Evolutionary conservation across 37 sponge, comb jelly and placozoan genomes (phyloP).

Genomic region (Petrosia ficiformis): DNA sequence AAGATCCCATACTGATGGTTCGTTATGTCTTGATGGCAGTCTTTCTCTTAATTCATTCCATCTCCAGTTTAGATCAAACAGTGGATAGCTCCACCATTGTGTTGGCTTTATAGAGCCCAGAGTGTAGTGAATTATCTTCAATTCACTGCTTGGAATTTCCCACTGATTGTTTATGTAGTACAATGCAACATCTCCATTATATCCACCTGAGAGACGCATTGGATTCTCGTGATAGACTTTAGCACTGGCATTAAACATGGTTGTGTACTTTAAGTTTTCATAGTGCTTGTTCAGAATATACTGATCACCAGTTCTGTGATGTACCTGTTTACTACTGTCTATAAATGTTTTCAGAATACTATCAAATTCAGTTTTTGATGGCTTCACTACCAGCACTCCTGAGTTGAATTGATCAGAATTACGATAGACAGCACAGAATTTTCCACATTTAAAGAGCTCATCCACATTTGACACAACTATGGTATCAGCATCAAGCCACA

Average conservation of each 20-base stretch:
- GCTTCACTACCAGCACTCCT: slow-evolving; percentile 32
- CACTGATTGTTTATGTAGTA: slow-evolving; percentile 7
- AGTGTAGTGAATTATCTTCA: slow-evolving; percentile 26
- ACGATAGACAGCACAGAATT: slow-evolving; percentile 25
- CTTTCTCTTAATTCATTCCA: slow-evolving; percentile 17
- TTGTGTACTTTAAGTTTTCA: background rate
- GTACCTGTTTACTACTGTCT: background rate
- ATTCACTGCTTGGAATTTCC: background rate
- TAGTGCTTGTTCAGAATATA: slow-evolving; percentile 20
- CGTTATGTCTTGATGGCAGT: background rate
- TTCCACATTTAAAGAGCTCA: slow-evolving; percentile 24
- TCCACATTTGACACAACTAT: slow-evolving; percentile 20
- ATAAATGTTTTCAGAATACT: background rate
- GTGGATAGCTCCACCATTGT: slow-evolving; percentile 22
- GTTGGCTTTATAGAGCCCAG: slow-evolving; percentile 39
- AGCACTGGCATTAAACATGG: slow-evolving; percentile 9
- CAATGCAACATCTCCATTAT: slow-evolving; percentile 25
- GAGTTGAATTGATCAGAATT: slow-evolving; percentile 40
- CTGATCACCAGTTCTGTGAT: slow-evolving; percentile 21
- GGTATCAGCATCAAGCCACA: slow-evolving; percentile 29
- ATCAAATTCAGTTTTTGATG: background rate
- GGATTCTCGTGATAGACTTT: background rate
- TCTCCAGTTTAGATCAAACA: slow-evolving; percentile 24
- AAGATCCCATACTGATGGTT: background rate
- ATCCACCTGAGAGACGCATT: slow-evolving; percentile 19